Evolutionary conservation across 2,113 vertebrate genomes (phyloP), one percentile per base, ranked within the genome.

Genomic region (Percopsis transmontana): DNA sequence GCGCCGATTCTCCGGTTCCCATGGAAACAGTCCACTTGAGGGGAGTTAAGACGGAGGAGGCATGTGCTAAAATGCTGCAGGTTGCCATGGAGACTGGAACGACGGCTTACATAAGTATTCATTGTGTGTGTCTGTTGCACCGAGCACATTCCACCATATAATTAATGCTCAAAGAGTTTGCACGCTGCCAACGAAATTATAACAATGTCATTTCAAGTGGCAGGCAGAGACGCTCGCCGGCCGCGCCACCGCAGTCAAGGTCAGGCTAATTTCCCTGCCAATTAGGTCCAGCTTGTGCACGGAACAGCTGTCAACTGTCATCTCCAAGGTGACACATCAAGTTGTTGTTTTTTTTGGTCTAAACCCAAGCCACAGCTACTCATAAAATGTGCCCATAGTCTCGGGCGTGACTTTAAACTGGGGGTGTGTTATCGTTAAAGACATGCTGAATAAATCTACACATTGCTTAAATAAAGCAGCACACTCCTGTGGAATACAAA

Each of bases 31-130:
- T 83, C 85, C 86, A 84, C 84, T 88, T 82, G 58, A 86, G 85
- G 85, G 79, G 76, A 80, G 51, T 73, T 82, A 19, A 71, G 79
- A 78, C 45, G 81, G 81, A 83, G 83, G 84, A 79, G 76, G 83
- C 69, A 57, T 76, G 88, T 81, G 79, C 74, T 82, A 72, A 66
- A 83, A 87, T 87, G 88, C 82, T 73, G 81, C 78, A 19, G 75
- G 90, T 92, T 85, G 72, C 76, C 68, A 90, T 91, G 87, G 91
- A 88, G 87, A 92, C 89, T 80, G 83, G 74, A 81, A 70, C 72
- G 74, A 82, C 72, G 66, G 78, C 89, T 92, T 92, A 91, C 91
- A 91, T 92, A 92, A 92, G 91, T 88, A 89, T 89, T 90, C 81
- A 86, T 67, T 62, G 66, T 61, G 80, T 68, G 82, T 62, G 63